Percentiles rank a stretch among this genome's conserved stretches.
Conservation (phyloP, 2,888 invertebrate species). For the Leptarthrus brevirostris region DNA sequence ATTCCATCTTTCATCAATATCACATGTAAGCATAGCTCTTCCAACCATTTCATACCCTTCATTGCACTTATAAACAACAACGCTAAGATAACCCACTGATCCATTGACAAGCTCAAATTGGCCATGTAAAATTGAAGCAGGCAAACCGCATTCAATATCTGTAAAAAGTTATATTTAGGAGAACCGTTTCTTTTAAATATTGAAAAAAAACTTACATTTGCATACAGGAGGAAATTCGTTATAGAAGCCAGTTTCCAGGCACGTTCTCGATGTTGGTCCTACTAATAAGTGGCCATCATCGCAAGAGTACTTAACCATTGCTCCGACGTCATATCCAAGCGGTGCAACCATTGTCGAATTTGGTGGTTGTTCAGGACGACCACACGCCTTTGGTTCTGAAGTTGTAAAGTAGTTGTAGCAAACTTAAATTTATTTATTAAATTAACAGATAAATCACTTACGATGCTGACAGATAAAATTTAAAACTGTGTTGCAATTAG, state of each 20-base stretch:
- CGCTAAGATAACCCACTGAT: conserved; percentile 87
- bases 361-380: conserved; percentile 91
- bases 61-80: conserved; percentile 85
- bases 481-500: conserved; percentile 83
- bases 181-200: background rate
- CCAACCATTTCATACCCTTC: conserved; percentile 89
- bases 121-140: conserved; percentile 87
- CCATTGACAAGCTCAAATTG: conserved; percentile 83
- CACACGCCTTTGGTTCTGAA: conserved; percentile 88
- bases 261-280: conserved; percentile 84
- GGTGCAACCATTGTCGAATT: conserved; percentile 88
- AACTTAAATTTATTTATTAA: background rate
- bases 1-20: conserved; percentile 93
- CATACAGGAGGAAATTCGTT: conserved; percentile 94
- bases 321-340: conserved; percentile 82
- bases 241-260: conserved; percentile 91
- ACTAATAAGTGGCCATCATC: conserved; percentile 88
- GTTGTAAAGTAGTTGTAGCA: background rate
- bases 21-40: conserved; percentile 85
- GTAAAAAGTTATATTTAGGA: background rate
- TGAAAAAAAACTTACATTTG: conserved; percentile 77
- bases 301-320: conserved; percentile 85
- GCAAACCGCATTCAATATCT: conserved; percentile 91
- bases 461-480: conserved; percentile 95
- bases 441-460: conserved; percentile 70